Conservation (phyloP, 1,140 invertebrate genomes). For the Aleiodes sp. region DNA sequence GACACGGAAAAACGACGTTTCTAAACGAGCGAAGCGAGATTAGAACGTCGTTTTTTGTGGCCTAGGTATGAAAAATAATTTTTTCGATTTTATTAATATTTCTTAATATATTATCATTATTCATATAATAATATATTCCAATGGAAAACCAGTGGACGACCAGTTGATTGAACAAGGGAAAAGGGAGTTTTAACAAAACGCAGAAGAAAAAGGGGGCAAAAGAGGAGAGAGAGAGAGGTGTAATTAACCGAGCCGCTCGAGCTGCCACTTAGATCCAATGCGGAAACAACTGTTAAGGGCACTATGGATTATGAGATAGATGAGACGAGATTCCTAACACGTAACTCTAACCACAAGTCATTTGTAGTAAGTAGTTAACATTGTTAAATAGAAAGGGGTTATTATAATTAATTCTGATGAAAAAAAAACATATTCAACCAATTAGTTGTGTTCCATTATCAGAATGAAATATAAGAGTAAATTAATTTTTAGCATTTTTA, state of each 20-base stretch:
- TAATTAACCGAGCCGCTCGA: constrained; percentile 29
- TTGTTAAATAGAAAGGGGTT: neutral
- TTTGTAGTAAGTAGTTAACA: constrained; percentile 25
- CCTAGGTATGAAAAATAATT: no score
- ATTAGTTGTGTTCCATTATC: no score
- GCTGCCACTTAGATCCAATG: constrained; percentile 21
- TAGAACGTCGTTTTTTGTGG: no score
- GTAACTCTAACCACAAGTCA: constrained; percentile 40
- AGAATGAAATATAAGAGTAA: no score
- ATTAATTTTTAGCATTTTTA: no score
- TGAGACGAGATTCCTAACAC: constrained; percentile 60
- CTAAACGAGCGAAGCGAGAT: no score
- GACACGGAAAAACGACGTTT: no score
- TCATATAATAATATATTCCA: no score
- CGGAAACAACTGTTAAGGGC: constrained; percentile 9
- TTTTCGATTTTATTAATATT: no score
- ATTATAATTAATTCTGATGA: neutral
- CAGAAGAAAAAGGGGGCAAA: neutral
- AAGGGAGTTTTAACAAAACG: constrained; percentile 21
- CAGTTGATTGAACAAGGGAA: constrained; percentile 14
- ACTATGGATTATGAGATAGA: constrained; percentile 56
- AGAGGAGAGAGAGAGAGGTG: constrained; percentile 2
- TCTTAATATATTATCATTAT: no score
- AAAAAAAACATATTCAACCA: no score
- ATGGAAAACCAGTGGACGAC: neutral